Evolutionary conservation across 2,113 vertebrate species (phyloP).

Genomic region (Elephantulus edwardii): DNA sequence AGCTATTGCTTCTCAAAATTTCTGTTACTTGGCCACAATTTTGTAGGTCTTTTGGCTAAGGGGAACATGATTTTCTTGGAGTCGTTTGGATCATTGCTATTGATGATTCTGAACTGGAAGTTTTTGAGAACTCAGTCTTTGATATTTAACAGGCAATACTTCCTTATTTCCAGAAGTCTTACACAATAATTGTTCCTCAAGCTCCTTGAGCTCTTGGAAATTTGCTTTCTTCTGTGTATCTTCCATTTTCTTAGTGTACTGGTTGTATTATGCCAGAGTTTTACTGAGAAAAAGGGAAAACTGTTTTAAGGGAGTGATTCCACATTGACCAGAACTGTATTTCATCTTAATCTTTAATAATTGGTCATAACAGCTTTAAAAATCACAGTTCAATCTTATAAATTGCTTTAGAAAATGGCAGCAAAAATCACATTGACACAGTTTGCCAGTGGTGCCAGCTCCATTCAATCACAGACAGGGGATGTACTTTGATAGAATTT

Average conservation of each 20-base stretch:
- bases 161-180: too few species aligned
- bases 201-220: accelerated
- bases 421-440: too few species aligned
- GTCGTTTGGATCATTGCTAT: not conserved
- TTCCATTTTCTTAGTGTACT: not conserved
- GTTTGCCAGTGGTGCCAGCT: too few species aligned
- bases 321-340: not conserved
- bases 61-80: not conserved
- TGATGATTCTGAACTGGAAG: not conserved
- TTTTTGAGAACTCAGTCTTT: not conserved
- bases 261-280: not conserved
- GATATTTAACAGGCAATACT: too few species aligned
- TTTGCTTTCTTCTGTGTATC: not conserved
- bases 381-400: not conserved
- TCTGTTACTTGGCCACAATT: not conserved
- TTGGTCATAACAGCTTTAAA: not conserved
- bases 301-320: not conserved
- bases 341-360: not conserved
- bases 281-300: not conserved
- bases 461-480: too few species aligned
- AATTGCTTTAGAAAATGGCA: too few species aligned
- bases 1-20: not conserved
- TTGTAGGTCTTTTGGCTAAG: not conserved
- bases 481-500: too few species aligned
- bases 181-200: not conserved